A percentile compares a stretch with the other conserved stretches of the same genome.
phyloP scores from a whole-genome alignment of 2,113 vertebrate genomes.

The Corythaeola cristata region DNA sequence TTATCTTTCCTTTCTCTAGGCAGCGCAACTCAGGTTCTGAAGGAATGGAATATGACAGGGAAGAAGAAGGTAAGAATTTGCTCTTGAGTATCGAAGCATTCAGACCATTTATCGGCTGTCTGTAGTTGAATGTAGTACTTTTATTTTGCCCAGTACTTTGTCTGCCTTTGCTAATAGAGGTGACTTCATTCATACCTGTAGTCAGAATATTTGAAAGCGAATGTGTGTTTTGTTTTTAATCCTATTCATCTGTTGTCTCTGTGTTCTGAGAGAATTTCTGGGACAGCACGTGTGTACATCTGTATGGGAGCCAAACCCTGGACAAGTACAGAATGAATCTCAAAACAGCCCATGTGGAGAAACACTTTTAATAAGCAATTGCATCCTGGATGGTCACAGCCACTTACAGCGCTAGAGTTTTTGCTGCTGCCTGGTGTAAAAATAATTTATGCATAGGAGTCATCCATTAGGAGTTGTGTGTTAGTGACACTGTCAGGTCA shows the following conservation, averaged over 20 bases:
- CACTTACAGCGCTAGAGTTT: not conserved
- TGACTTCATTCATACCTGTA: not conserved
- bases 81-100: not conserved
- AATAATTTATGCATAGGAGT: not conserved
- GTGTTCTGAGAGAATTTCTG: not conserved
- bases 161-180: not conserved
- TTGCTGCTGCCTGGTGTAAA: not conserved
- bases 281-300: not conserved
- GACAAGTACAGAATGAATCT: not conserved
- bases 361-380: not conserved
- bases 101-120: not conserved
- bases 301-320: not conserved
- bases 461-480: not conserved
- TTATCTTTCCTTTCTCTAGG: conserved; percentile 69
- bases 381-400: not conserved
- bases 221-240: not conserved
- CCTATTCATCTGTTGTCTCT: not conserved
- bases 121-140: not conserved
- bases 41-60: conserved; percentile 83
- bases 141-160: not conserved
- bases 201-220: not conserved
- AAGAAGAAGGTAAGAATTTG: conserved; percentile 80
- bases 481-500: not conserved
- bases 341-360: not conserved
- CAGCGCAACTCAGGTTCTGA: conserved; percentile 78